Base-by-base conservation (phyloP, 2,113 vertebrate species). In the Ptychochromis oligacanthus region DNA sequence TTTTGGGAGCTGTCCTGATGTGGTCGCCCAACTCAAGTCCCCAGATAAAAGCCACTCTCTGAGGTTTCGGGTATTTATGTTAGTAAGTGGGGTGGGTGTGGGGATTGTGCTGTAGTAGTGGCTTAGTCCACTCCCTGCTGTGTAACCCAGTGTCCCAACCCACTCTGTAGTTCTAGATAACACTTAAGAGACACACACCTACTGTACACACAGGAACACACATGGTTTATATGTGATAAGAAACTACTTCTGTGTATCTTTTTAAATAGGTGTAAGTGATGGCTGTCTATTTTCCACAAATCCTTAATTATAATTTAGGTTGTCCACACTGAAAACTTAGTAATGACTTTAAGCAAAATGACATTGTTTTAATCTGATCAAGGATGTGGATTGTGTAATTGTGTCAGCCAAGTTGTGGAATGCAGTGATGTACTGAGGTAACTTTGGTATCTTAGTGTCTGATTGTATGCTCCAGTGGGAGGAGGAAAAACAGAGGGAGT, bases 111-210 rank as follows among this genome's bases (percentile, higher is more conserved):
- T 82, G 80, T 85, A 81, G 65, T 90, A 54, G 84, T 80, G 85
- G 89, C 92, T 93, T 92, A 92, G 87, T 90, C 81, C 52, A 80
- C 93, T 95, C 91, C 92, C 94, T 93, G 94, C 94, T 93, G 92
- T 87, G 95, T 91, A 88, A 93, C 91, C 89, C 89, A 90, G 87
- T 86, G 92, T 91, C 89, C 77, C 90, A 90, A 91, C 84, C 70
- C 91, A 87, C 88, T 94, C 93, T 96, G 94, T 92, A 91, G 89
- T 40, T 82, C 86, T 90, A 94, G 95, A 95, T 95, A 96, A 94
- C 94, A 94, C 89, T 90, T 91, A 89, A 82, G 77, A 87, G 78
- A 81, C 82, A 81, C 36, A 88, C 80, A 84, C 76, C 72, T 75
- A 72, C 67, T 34, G 26, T 54, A 83, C 78, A 81, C 85, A 88